A percentile compares a stretch with the other conserved stretches of the same genome.
phyloP scores from a whole-genome alignment of 1,140 invertebrate species.

The Leucophenga varia region DNA sequence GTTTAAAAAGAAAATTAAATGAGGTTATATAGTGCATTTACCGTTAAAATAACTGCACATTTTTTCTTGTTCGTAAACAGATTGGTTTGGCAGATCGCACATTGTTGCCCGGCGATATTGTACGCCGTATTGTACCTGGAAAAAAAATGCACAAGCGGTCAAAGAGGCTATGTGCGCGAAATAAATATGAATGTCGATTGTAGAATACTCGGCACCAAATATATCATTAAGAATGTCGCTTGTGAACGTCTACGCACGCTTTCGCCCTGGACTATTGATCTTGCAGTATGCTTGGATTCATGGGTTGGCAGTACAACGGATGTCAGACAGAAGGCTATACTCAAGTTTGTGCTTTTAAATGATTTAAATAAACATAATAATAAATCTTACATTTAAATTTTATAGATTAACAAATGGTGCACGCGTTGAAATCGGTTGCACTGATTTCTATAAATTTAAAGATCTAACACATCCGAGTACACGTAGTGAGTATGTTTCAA shows the following conservation, averaged over 20 bases:
- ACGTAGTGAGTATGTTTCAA: conserved; percentile 31
- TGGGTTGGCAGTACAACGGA: conserved; percentile 79
- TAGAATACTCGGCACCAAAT: conserved; percentile 82
- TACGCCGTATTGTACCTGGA: conserved; percentile 80
- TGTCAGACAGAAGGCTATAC: conserved; percentile 37
- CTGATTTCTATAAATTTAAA: conserved; percentile 40
- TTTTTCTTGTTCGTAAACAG: conserved; percentile 56
- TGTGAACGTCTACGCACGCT: conserved; percentile 77
- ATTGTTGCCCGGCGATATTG: conserved; percentile 93
- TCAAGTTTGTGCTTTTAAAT: conserved; percentile 28
- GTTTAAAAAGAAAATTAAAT: conserved; percentile 12
- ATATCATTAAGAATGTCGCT: conserved; percentile 79
- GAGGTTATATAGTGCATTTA: conserved; percentile 40
- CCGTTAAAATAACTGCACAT: conserved; percentile 6
- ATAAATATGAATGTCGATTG: conserved; percentile 81
- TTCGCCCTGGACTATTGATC: conserved; percentile 77
- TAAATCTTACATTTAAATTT: neutral
- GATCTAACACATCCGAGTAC: conserved; percentile 25
- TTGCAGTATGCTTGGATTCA: conserved; percentile 82
- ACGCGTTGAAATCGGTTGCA: conserved; percentile 35
- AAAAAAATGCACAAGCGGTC: conserved; percentile 85
- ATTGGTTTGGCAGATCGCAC: conserved; percentile 83
- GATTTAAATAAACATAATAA: conserved; percentile 1
- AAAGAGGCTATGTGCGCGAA: conserved; percentile 85
- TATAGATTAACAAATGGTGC: conserved; percentile 33